Evolutionary conservation across 92 coral and sea anemone genomes (phyloP), one percentile per base, ranked within the genome.

Genomic region (Diadumene lineata): DNA sequence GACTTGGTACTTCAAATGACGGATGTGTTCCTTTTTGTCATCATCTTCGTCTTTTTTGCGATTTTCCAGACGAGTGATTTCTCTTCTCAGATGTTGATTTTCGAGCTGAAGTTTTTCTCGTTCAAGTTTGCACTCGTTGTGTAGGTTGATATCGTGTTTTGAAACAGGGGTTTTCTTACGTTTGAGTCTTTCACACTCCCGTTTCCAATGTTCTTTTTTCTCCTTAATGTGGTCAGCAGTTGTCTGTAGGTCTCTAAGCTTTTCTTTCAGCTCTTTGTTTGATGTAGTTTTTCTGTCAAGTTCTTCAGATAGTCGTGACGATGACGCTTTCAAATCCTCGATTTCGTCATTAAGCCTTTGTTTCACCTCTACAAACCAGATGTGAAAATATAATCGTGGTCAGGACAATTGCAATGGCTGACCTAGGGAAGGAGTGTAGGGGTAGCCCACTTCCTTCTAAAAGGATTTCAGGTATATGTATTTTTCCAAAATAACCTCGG

Each of bases 21-120:
- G 64, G 2, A 58, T 58, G 22, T 23, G 11, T 4, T 58, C 64
- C 15, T 23, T 58, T 31, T n/a, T 58, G 22, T 58, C 64, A 22
- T 58, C 64, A 7, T 58, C 64, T 7, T 58, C 64, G 64, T 58
- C 64, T 22, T 58, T 58, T 26, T 58, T 58, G 27, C 28, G 22
- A 31, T 58, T 31, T 16, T 58, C 3, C 22, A 58, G 64, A 22
- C 28, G 64, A 4, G 31, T 21, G 29, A 58, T 58, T 13, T 58
- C 27, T 58, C 64, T 11, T 58, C 26, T 58, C 7, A 58, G 26
- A 2, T 58, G 30, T 22, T 58, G 30, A 1, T 22, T 58, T 58
- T 58, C 15, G 15, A 22, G 1, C 64, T 18, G 22, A 11, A 58
- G 26, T 1, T 22, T 26, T 28, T 58, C 64, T 24, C 26, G 11